Conservation (phyloP, 2,797 vertebrate genomes). For the Pipistrellus pipistrellus region DNA sequence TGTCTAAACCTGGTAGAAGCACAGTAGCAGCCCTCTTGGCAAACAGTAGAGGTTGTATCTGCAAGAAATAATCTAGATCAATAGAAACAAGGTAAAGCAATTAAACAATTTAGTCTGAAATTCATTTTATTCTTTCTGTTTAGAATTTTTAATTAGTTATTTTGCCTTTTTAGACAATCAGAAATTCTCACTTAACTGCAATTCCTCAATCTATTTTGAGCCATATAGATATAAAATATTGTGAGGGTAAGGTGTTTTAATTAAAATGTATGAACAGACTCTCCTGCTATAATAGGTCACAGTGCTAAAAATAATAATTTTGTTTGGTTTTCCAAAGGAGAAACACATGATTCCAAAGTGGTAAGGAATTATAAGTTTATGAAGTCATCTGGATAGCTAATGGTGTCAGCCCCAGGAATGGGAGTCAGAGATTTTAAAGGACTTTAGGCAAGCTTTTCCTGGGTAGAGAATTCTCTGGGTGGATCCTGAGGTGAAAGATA, state of each 20-base stretch:
- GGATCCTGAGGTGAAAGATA: no score
- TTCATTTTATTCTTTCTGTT: not conserved
- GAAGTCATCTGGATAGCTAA: no score
- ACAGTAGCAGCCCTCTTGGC: not conserved
- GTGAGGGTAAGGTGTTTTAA: conserved; percentile 35
- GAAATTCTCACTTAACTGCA: not conserved
- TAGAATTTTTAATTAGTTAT: not conserved
- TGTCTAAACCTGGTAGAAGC: not conserved
- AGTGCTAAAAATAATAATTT: not conserved
- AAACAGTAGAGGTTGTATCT: not conserved
- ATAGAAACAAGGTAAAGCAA: not conserved
- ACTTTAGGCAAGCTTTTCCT: no score
- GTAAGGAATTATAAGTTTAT: no score
- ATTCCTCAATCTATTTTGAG: conserved; percentile 32
- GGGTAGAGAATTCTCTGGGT: no score
- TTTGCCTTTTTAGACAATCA: not conserved
- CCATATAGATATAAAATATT: not conserved
- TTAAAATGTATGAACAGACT: conserved; percentile 67
- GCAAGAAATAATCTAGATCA: not conserved
- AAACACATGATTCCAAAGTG: no score
- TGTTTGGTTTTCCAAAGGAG: no score
- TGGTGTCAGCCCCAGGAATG: no score
- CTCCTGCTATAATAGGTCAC: not conserved
- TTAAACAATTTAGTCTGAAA: not conserved
- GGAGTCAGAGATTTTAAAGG: no score